These are phyloP conservation scores for Melanocharis versteri DNA, from an alignment of 2,113 vertebrate genomes.

Conservation along the genomic window DNA sequence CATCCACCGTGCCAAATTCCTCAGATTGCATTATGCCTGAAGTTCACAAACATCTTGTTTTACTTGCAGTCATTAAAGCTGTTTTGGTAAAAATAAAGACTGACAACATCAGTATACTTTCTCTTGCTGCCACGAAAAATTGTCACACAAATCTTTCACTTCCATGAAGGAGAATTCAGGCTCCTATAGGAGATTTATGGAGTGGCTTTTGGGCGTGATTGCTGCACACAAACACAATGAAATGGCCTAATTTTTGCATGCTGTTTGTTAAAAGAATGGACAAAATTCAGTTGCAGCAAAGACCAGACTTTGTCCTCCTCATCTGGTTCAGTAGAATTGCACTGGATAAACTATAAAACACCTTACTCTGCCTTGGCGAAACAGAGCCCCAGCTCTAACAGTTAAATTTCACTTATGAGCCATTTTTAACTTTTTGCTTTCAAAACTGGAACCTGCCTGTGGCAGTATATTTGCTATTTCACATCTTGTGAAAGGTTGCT, in stretches of 20 bases:
- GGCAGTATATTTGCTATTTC: background rate
- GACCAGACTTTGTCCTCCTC: background rate
- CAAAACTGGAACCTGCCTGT: background rate
- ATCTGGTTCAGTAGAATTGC: background rate
- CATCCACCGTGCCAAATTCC: background rate
- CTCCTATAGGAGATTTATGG: background rate
- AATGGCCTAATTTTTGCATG: background rate
- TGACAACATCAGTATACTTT: background rate
- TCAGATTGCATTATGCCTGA: background rate
- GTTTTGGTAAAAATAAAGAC: background rate
- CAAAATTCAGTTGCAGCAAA: background rate
- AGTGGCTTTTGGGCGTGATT: background rate
- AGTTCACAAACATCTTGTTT: constrained; percentile 14
- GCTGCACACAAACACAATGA: background rate
- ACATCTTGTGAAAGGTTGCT: background rate
- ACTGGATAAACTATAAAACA: background rate
- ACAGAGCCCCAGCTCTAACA: background rate
- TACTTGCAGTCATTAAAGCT: background rate
- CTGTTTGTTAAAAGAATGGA: background rate
- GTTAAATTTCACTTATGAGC: background rate
- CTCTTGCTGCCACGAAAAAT: background rate
- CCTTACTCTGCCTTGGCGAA: background rate
- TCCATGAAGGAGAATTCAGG: background rate
- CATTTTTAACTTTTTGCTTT: background rate
- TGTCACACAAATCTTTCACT: background rate